Evolutionary conservation across 2,888 invertebrate species (phyloP).

Genomic region (Clunio marinus): DNA sequence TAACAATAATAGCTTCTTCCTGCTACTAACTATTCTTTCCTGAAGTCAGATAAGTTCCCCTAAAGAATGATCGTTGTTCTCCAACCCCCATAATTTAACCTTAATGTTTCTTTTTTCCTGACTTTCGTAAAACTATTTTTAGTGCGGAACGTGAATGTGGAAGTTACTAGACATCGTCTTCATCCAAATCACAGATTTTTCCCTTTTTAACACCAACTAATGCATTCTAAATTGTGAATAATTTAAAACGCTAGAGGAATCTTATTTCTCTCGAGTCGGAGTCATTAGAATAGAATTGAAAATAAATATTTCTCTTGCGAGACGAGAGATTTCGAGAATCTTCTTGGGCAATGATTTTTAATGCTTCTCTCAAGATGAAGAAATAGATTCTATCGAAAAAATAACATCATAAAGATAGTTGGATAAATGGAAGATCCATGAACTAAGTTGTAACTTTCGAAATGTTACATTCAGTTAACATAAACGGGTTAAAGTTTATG

Average conservation of each 20-base stretch:
- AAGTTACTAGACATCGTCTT: constrained; percentile 11
- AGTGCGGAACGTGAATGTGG: no score
- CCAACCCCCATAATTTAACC: constrained; percentile 25
- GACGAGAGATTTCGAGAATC: background rate
- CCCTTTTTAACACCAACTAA: constrained; percentile 34
- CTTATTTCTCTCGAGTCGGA: background rate
- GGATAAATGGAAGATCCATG: no score
- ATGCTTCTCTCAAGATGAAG: no score
- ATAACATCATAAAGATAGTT: constrained; percentile 12
- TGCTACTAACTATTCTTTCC: background rate
- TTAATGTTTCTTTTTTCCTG: constrained; percentile 2
- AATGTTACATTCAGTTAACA: no score
- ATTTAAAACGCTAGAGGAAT: constrained; percentile 11
- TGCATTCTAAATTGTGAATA: constrained; percentile 38
- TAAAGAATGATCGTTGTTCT: background rate
- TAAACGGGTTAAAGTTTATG: no score
- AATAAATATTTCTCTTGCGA: constrained; percentile 16
- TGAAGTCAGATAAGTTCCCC: background rate
- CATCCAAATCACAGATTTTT: constrained; percentile 4
- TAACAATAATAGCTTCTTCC: constrained; percentile 23
- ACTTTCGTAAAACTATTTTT: constrained; percentile 24
- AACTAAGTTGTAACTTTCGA: no score
- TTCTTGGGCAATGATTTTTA: background rate
- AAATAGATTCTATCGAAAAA: background rate
- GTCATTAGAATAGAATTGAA: background rate